Evolutionary conservation across 2,113 vertebrate genomes (phyloP), one percentile per base, ranked within the genome.

Genomic region (Phrynosoma platyrhinos): DNA sequence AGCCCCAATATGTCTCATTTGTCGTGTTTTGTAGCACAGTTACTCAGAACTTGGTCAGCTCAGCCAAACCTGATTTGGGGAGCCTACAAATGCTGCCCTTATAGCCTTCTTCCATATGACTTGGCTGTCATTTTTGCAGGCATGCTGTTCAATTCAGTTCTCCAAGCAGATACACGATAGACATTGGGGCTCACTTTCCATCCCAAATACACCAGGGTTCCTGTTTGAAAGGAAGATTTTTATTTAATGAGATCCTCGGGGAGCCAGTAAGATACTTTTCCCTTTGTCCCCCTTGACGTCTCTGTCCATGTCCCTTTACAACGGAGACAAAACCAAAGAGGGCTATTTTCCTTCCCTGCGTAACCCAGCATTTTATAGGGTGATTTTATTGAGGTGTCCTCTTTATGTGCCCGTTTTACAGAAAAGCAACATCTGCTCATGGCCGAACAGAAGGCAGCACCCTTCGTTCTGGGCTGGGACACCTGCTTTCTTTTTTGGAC

Each of bases 371-470:
- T 85, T 85, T 81, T 68, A 8, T 30, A 86, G 80, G 88, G 90
- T 25, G 27, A 79, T 82, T 75, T 88, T 74, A 91, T 87, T 89
- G 93, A 92, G 62, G 74, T 42, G 53, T 69, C 81, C n/a, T 83
- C 72, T 86, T 85, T 85, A 77, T 93, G 83, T 92, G 82, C 72
- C 85, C 2, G 16, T 68, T 42, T 87, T 92, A 72, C 85, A 90
- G 91, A 85, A 93, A 93, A 86, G 91, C 83, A 80, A 79, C 83
- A 86, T 91, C 84, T 93, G 91, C 93, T 64, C 36, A 83, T 89
- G 79, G 20, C 76, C 13, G 23, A 42, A 62, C 84, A 84, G 89
- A 30, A 85, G 89, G 89, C 90, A 92, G 88, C 86, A 2, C 87
- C 85, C 64, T 92, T 92, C 87, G 88, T 87, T 92, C 42, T 76